Percentiles rank a stretch among this genome's conserved stretches.
Conservation (phyloP, 2,113 vertebrate species). For the Psammodynastes pulverulentus region DNA sequence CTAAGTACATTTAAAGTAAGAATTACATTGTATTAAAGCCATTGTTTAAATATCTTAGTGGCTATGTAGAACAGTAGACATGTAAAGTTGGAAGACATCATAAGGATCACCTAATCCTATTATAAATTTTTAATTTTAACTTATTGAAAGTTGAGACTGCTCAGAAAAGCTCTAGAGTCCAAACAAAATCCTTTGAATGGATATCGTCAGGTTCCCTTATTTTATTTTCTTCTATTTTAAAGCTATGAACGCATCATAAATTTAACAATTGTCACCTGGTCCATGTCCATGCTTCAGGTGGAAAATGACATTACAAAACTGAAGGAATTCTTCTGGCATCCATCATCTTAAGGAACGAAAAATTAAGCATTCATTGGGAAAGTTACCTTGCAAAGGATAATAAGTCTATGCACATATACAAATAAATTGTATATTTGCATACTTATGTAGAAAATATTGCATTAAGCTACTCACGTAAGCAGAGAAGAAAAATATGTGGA, state of each 20-base stretch:
- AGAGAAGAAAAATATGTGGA: background rate
- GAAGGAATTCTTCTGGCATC: background rate
- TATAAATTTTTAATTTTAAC: background rate
- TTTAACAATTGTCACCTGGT: background rate
- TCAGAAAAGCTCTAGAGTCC: background rate
- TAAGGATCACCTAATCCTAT: background rate
- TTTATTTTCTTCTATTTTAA: background rate
- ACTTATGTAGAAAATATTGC: background rate
- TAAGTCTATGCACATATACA: background rate
- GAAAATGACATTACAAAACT: background rate
- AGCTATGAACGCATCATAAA: background rate
- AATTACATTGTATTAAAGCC: background rate
- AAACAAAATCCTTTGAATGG: background rate
- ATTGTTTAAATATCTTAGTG: background rate
- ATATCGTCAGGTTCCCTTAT: background rate
- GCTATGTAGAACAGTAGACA: background rate
- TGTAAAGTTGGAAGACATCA: background rate
- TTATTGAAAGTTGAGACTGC: background rate
- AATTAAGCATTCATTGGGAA: background rate
- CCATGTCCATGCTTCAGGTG: background rate
- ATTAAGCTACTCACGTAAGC: background rate
- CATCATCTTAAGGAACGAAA: background rate
- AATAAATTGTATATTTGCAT: background rate
- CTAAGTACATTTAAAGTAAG: background rate
- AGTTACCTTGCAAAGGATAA: background rate